phyloP scores from a whole-genome alignment of 2,797 vertebrate genomes.

The Chromobotia macracanthus region DNA sequence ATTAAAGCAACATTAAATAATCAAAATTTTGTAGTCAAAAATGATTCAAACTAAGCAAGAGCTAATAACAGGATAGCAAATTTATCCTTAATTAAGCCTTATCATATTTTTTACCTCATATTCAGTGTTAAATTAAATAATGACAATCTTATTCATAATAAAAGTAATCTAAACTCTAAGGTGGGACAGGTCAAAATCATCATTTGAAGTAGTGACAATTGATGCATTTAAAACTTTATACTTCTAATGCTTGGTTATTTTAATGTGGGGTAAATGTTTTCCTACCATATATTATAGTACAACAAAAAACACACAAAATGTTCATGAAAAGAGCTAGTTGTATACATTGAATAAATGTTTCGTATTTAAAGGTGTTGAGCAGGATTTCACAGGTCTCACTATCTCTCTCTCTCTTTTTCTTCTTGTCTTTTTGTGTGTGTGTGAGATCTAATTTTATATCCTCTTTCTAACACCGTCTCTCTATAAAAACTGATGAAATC shows the following conservation, averaged over 20 bases:
- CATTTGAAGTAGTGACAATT: neutral
- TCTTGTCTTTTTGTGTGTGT: neutral
- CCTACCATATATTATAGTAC: neutral
- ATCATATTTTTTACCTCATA: no score
- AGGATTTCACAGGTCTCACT: conserved; percentile 13
- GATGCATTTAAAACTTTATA: neutral
- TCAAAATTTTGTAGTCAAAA: no score
- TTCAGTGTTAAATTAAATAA: neutral
- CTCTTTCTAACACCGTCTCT: conserved; percentile 1
- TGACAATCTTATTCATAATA: no score
- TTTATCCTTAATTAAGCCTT: no score
- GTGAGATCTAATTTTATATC: conserved; percentile 1
- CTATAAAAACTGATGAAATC: conserved; percentile 19
- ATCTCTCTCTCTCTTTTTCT: neutral
- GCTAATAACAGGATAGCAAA: no score
- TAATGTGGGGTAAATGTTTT: neutral
- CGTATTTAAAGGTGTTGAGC: conserved; percentile 8
- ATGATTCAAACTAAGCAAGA: no score
- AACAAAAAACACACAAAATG: neutral
- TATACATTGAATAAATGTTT: conserved; percentile 8
- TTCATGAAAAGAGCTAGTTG: neutral
- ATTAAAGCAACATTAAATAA: no score
- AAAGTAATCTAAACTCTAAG: no score
- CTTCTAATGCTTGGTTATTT: neutral
- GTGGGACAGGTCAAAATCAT: no score